Evolutionary conservation across 1,140 invertebrate genomes (phyloP).

Genomic region (Teleogryllus occipitalis): DNA sequence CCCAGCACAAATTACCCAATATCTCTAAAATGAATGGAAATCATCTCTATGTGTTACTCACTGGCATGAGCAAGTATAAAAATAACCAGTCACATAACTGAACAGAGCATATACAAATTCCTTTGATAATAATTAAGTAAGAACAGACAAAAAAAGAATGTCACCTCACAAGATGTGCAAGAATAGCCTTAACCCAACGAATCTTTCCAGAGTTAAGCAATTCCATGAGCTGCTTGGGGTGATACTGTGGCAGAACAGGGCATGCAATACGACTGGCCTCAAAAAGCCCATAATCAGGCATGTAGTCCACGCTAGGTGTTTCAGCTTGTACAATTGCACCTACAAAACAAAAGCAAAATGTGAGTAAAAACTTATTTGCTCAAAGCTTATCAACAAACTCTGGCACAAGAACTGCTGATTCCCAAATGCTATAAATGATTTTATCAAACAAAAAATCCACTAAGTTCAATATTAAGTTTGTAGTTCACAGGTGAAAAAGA

Average conservation of each 20-base stretch:
- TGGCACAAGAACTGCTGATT: no score
- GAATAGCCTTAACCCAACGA: conserved; percentile 92
- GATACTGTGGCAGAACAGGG: conserved; percentile 97
- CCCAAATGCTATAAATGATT: no score
- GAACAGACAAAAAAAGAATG: background rate
- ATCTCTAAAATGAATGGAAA: no score
- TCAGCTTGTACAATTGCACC: conserved; percentile 25
- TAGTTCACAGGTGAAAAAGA: no score
- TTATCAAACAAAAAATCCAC: no score
- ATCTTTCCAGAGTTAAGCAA: conserved; percentile 98
- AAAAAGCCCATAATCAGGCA: conserved; percentile 91
- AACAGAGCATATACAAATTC: background rate
- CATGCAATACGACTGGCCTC: conserved; percentile 93
- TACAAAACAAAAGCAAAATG: conserved; percentile 11
- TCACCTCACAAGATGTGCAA: conserved; percentile 82
- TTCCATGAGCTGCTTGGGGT: conserved; percentile 98
- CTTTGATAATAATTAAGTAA: no score
- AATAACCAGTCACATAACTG: background rate
- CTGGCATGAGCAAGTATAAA: background rate
- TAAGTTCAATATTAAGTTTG: no score
- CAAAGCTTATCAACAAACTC: no score
- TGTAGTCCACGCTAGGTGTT: conserved; percentile 44
- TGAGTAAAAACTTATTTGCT: background rate
- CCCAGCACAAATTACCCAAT: no score
- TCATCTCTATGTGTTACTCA: background rate